Evolutionary conservation across 2,797 vertebrate genomes (phyloP).

Genomic region (Falco cherrug): DNA sequence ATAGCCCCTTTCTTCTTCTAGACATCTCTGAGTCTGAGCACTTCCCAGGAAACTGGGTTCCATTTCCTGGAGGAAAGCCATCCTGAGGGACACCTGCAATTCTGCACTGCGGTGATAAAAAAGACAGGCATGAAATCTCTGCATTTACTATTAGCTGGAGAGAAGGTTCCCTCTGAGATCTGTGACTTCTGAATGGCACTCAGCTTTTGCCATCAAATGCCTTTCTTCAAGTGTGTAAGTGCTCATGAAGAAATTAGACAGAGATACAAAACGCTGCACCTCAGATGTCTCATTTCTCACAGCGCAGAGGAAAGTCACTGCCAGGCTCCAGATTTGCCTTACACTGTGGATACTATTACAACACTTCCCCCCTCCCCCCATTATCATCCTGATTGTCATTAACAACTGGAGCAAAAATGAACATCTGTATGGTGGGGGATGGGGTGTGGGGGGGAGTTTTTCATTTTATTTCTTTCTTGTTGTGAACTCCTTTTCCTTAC

Average conservation of each 20-base stretch:
- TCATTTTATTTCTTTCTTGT: not conserved
- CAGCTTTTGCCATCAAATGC: not conserved
- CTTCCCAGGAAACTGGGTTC: not conserved
- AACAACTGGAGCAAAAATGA: not conserved
- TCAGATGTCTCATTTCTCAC: not conserved
- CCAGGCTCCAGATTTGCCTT: not conserved
- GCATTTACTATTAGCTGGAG: not conserved
- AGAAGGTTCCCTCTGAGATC: not conserved
- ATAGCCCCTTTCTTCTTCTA: not conserved
- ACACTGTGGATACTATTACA: not conserved
- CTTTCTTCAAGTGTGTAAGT: not conserved
- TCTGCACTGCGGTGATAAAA: not conserved
- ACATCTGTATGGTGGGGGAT: fast-evolving
- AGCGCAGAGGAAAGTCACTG: not conserved
- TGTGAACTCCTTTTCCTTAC: not conserved
- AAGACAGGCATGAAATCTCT: not conserved
- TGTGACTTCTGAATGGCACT: not conserved
- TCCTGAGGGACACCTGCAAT: not conserved
- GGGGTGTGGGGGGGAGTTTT: not conserved
- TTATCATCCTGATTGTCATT: not conserved
- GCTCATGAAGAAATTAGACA: not conserved
- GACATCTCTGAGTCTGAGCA: not conserved
- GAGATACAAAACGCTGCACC: not conserved
- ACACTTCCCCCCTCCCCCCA: fast-evolving
- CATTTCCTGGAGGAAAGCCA: not conserved